A percentile compares a stretch with the other conserved stretches of the same genome.
Evolutionary conservation across 2,888 invertebrate species (phyloP).

Genomic region (Alitta virens): DNA sequence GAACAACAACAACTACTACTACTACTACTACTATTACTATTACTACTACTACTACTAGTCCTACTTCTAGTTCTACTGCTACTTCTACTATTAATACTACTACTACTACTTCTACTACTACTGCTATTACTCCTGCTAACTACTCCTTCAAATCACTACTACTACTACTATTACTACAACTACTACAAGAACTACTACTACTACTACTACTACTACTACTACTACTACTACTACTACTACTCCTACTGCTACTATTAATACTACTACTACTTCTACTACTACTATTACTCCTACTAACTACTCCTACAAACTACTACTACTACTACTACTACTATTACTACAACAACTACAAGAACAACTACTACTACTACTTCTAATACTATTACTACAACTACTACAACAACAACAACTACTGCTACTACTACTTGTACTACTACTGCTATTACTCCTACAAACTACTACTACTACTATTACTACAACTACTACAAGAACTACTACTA

Average conservation of each 20-base stretch:
- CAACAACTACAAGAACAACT: conserved; percentile 10
- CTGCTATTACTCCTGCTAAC: not conserved
- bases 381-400: no score
- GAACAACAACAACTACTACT: not conserved
- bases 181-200: conserved; percentile 4
- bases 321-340: no score
- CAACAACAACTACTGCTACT: not conserved
- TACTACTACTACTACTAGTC: no score
- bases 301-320: no score
- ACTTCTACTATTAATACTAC: no score
- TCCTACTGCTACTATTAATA: no score
- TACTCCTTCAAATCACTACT: not conserved
- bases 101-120: no score
- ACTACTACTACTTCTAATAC: no score
- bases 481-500: not conserved
- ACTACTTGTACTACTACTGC: not conserved
- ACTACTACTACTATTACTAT: not conserved
- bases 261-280: no score
- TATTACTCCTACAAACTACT: no score
- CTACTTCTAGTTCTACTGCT: no score
- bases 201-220: conserved; percentile 8
- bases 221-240: conserved; percentile 8
- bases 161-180: conserved; percentile 6
- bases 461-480: not conserved
- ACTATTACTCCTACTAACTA: conserved; percentile 1